phyloP scores from a whole-genome alignment of 2,888 invertebrate species.

The Celastrina argiolus region DNA sequence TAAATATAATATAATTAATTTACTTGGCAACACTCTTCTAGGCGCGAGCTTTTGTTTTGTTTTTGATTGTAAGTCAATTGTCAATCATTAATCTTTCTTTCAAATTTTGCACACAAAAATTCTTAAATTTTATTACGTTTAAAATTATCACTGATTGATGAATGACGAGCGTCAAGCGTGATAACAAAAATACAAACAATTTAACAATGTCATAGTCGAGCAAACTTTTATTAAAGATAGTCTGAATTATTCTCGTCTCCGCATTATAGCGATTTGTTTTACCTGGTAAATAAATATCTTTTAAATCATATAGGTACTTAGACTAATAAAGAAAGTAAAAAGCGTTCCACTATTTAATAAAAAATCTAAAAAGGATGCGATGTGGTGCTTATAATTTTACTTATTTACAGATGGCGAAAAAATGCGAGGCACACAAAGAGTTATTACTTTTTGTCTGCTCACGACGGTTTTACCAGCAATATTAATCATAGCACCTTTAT shows the following conservation, averaged over 20 bases:
- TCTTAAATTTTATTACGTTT: too few relatives aligned
- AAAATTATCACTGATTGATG: neutral
- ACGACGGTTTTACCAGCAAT: constrained; percentile 86
- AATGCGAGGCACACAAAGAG: constrained; percentile 89
- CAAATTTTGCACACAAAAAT: too few relatives aligned
- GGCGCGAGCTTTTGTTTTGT: too few relatives aligned
- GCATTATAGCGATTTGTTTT: neutral
- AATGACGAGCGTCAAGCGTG: neutral
- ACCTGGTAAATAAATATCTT: neutral
- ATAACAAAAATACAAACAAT: neutral
- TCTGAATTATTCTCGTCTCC: neutral
- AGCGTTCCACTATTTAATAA: too few relatives aligned
- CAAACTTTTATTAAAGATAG: neutral
- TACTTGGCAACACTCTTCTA: too few relatives aligned
- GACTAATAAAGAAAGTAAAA: too few relatives aligned
- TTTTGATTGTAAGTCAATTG: too few relatives aligned
- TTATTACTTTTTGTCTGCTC: constrained; percentile 86
- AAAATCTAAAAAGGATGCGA: too few relatives aligned
- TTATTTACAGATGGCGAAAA: constrained; percentile 79
- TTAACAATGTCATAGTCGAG: neutral
- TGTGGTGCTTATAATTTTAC: neutral
- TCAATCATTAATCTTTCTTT: too few relatives aligned
- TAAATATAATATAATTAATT: too few relatives aligned
- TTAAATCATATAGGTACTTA: too few relatives aligned
- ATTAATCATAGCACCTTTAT: constrained; percentile 86